phyloP scores from a whole-genome alignment of 2,797 vertebrate species.

The Sebastes kiyomatsui region DNA sequence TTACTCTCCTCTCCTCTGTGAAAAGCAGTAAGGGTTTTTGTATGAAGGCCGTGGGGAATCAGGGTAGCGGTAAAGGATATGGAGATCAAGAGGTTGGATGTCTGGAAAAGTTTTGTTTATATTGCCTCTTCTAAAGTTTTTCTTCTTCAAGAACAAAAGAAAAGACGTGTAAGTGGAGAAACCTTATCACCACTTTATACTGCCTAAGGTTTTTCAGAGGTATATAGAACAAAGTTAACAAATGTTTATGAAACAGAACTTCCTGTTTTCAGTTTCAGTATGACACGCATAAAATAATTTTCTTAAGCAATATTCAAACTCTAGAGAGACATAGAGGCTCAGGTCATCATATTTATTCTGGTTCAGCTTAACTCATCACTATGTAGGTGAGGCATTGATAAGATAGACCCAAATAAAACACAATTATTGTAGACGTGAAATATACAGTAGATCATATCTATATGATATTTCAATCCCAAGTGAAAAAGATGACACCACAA shows the following conservation, averaged over 20 bases:
- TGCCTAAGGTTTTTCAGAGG: not conserved
- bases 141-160: conserved; percentile 1
- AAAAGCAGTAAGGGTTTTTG: not conserved
- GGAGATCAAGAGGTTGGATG: not conserved
- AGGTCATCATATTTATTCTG: not conserved
- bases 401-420: not conserved
- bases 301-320: not conserved
- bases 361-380: not conserved
- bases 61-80: not conserved
- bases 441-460: not conserved
- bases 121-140: not conserved
- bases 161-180: not conserved
- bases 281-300: not conserved
- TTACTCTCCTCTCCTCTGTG: not conserved
- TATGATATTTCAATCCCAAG: no score
- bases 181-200: not conserved
- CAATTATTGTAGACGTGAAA: not conserved
- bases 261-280: not conserved
- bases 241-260: not conserved
- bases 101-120: not conserved
- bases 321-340: not conserved
- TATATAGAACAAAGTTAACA: not conserved
- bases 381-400: not conserved
- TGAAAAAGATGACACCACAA: not conserved
- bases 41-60: not conserved